phyloP scores from a whole-genome alignment of 2,113 vertebrate species.

The Scopus umbretta region DNA sequence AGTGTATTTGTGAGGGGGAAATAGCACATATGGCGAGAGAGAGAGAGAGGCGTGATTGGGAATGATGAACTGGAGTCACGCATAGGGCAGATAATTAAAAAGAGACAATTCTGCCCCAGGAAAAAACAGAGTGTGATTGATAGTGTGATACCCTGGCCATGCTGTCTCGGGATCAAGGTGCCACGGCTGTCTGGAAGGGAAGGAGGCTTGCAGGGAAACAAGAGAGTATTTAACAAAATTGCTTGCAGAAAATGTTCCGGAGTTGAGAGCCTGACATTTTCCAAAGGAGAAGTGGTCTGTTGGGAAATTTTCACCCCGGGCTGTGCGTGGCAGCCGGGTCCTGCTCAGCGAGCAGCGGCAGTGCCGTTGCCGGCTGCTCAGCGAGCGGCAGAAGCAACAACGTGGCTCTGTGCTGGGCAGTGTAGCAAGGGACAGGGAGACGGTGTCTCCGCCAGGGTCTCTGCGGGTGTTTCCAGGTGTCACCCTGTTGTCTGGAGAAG shows the following conservation, averaged over 20 bases:
- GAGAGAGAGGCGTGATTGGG: background rate
- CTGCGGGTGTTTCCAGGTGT: background rate
- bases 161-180: background rate
- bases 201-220: background rate
- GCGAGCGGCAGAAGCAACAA: background rate
- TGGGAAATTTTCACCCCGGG: background rate
- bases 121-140: background rate
- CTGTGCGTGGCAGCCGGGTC: background rate
- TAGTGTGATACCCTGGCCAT: accelerated
- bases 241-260: accelerated
- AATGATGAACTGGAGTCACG: background rate
- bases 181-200: background rate
- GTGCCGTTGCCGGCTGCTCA: background rate
- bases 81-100: background rate
- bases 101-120: background rate
- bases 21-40: background rate
- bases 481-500: background rate
- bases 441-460: accelerated
- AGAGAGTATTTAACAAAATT: background rate
- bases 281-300: background rate
- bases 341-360: background rate
- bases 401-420: background rate
- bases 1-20: background rate
- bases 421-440: no score
- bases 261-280: background rate